Percentiles rank a stretch among this genome's conserved stretches.
phyloP scores from a whole-genome alignment of 2,888 invertebrate genomes.

The Hartigia nigra region DNA sequence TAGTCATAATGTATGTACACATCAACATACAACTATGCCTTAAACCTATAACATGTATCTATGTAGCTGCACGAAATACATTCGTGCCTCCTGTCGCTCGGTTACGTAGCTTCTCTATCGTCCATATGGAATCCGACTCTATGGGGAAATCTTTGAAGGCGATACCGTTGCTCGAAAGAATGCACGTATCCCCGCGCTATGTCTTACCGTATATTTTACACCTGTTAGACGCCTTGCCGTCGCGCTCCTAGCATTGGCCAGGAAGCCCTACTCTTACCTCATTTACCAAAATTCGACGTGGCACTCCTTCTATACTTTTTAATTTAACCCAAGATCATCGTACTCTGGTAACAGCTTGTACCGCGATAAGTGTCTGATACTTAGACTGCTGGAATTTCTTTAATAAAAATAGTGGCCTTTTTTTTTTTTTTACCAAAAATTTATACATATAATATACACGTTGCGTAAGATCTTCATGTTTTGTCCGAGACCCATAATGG shows the following conservation, averaged over 20 bases:
- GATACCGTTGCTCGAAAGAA: constrained; percentile 34
- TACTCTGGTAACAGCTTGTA: not conserved
- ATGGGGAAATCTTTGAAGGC: constrained; percentile 31
- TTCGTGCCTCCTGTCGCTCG: constrained; percentile 21
- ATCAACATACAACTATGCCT: not conserved
- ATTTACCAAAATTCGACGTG: not conserved
- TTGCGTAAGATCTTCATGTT: too few species aligned
- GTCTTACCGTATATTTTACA: not conserved
- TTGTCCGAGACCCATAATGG: too few species aligned
- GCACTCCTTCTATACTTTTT: not conserved
- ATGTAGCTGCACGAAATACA: constrained; percentile 11
- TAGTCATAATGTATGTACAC: not conserved
- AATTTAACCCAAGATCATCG: not conserved
- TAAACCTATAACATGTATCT: not conserved
- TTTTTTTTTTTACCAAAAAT: too few species aligned
- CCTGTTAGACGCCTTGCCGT: not conserved
- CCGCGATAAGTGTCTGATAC: too few species aligned
- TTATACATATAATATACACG: too few species aligned
- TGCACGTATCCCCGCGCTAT: not conserved
- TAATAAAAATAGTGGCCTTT: too few species aligned
- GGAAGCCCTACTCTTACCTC: not conserved
- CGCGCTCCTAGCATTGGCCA: not conserved
- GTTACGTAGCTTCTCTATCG: not conserved
- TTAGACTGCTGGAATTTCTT: too few species aligned
- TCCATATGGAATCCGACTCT: constrained; percentile 23